Conservation (phyloP, 2,113 vertebrate species). For the Oreocharis arfaki region DNA sequence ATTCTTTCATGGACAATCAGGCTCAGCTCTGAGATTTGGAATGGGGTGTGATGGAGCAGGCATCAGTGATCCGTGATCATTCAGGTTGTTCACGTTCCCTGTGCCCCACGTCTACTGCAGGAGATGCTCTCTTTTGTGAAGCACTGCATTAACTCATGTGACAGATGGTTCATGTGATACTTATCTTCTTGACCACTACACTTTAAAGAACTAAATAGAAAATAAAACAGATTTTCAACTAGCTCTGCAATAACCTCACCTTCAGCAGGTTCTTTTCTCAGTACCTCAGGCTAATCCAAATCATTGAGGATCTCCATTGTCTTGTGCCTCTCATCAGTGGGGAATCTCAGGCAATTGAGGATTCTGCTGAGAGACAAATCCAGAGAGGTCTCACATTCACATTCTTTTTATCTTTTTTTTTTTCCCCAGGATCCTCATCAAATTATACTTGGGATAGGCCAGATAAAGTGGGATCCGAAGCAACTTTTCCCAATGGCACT, state of each 20-base stretch:
- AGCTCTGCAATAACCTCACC: not conserved
- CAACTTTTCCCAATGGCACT: conserved; percentile 75
- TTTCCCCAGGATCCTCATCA: not conserved
- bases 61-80: not conserved
- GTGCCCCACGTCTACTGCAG: not conserved
- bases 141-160: not conserved
- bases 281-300: not conserved
- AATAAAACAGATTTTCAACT: not conserved
- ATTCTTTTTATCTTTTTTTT: not conserved
- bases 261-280: not conserved
- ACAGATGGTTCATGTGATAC: not conserved
- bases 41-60: not conserved
- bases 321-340: not conserved
- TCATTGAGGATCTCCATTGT: not conserved
- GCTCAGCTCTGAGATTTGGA: not conserved
- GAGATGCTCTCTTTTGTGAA: not conserved
- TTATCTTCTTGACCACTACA: not conserved
- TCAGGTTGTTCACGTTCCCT: not conserved
- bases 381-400: not conserved
- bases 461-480: conserved; percentile 73
- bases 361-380: not conserved
- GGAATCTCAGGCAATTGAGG: not conserved
- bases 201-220: not conserved
- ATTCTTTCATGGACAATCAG: not conserved
- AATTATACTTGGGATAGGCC: conserved; percentile 81